These are phyloP conservation scores for Aviceda subcristata DNA, from an alignment of 2,113 vertebrate species.

Conservation along the genomic window DNA sequence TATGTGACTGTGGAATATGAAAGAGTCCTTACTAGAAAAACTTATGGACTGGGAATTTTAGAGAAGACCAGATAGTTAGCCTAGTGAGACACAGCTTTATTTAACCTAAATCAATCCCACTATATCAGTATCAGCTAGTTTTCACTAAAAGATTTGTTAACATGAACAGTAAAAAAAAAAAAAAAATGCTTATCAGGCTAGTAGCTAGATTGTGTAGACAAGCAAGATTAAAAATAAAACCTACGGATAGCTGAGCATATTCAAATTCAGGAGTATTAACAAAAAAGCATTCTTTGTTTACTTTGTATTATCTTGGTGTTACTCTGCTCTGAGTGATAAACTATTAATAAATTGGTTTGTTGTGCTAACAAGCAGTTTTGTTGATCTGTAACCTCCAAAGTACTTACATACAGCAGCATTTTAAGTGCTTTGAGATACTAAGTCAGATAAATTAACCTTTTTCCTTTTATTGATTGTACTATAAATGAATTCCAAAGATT, in stretches of 20 bases:
- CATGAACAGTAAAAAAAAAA: background rate
- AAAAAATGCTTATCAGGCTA: background rate
- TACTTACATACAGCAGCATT: background rate
- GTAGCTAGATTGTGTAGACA: background rate
- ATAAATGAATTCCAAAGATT: constrained; percentile 2
- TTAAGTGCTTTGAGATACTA: background rate
- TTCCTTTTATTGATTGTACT: background rate
- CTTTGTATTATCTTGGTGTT: background rate
- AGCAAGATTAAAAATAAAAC: background rate
- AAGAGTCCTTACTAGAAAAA: background rate
- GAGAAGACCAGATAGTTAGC: background rate
- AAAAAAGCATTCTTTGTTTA: background rate
- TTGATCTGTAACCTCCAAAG: background rate
- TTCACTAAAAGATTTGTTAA: background rate
- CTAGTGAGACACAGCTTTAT: background rate
- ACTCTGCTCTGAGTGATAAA: background rate
- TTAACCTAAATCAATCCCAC: background rate
- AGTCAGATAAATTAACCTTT: background rate
- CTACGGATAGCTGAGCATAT: background rate
- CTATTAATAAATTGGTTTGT: background rate
- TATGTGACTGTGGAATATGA: background rate
- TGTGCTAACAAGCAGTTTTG: background rate
- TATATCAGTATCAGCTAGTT: background rate
- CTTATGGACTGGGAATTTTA: background rate
- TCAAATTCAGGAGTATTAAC: background rate